A percentile compares a stretch with the other conserved stretches of the same genome.
phyloP scores from a whole-genome alignment of 2,888 invertebrate species.

The Notodonta ziczac region DNA sequence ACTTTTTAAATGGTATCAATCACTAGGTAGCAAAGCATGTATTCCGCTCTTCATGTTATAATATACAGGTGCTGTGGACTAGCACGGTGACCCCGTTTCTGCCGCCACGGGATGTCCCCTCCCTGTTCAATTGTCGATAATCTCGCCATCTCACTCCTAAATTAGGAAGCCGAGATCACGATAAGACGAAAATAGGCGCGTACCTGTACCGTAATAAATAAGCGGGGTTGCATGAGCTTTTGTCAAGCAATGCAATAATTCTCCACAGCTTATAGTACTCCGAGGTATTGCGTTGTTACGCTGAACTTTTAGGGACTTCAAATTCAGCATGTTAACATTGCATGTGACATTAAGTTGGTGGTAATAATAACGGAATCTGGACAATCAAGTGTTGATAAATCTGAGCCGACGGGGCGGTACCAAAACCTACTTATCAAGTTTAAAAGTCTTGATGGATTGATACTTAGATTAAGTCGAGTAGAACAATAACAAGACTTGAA shows the following conservation, averaged over 20 bases:
- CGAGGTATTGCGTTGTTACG: constrained; percentile 9
- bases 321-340: neutral
- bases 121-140: constrained; percentile 57
- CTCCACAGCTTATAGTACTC: constrained; percentile 4
- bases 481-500: neutral
- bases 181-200: constrained; percentile 45
- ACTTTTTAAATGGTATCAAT: neutral
- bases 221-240: constrained; percentile 34
- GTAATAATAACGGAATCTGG: constrained; percentile 12
- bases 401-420: neutral
- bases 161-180: constrained; percentile 67
- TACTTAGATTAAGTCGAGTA: constrained; percentile 1
- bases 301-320: neutral
- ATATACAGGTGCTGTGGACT: constrained; percentile 52
- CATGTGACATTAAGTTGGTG: constrained; percentile 10
- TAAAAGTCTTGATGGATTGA: constrained; percentile 3
- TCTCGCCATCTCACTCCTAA: constrained; percentile 66
- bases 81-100: constrained; percentile 69
- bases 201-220: constrained; percentile 30
- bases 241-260: constrained; percentile 25
- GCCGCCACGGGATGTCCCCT: constrained; percentile 54
- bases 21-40: neutral
- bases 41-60: constrained; percentile 26
- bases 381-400: constrained; percentile 13
- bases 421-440: constrained; percentile 1